A percentile compares a stretch with the other conserved stretches of the same genome.
These are phyloP conservation scores for Cherax quadricarinatus DNA, from an alignment of 1,140 invertebrate genomes.

Conservation along the genomic window DNA sequence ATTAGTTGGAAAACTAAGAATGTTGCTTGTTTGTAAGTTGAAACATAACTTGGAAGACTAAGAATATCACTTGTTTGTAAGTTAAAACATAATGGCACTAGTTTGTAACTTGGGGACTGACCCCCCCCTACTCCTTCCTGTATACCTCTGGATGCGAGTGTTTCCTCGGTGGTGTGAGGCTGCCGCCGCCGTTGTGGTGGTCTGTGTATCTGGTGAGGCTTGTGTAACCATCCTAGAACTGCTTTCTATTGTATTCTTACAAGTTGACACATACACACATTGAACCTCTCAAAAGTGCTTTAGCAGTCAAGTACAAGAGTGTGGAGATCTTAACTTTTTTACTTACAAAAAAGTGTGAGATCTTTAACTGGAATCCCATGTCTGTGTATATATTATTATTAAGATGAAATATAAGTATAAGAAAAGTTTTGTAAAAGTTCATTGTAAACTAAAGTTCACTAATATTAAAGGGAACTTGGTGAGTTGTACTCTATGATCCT, in stretches of 20 bases:
- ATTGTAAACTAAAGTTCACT: slow-evolving; percentile 71
- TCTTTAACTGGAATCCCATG: slow-evolving; percentile 65
- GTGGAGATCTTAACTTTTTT: slow-evolving; percentile 59
- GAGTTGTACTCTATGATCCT: not conserved
- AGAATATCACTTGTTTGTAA: no score
- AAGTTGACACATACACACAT: slow-evolving; percentile 40
- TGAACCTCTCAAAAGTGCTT: slow-evolving; percentile 70
- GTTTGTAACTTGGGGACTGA: no score
- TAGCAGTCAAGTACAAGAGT: slow-evolving; percentile 70
- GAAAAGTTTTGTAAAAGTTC: slow-evolving; percentile 69
- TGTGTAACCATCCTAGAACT: slow-evolving; percentile 57
- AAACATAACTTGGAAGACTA: no score
- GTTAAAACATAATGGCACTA: no score
- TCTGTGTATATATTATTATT: slow-evolving; percentile 70
- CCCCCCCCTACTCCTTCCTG: no score
- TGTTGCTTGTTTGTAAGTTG: no score
- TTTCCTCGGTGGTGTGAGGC: slow-evolving; percentile 35
- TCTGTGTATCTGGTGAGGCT: slow-evolving; percentile 41
- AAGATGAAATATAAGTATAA: slow-evolving; percentile 65
- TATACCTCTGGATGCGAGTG: slow-evolving; percentile 45
- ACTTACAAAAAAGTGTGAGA: slow-evolving; percentile 37
- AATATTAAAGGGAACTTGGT: slow-evolving; percentile 71
- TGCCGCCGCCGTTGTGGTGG: not conserved
- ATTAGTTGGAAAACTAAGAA: no score
- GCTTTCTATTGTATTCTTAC: slow-evolving; percentile 59